Conservation (phyloP, 2,113 vertebrate genomes). For the Pelvicachromis taeniatus region DNA sequence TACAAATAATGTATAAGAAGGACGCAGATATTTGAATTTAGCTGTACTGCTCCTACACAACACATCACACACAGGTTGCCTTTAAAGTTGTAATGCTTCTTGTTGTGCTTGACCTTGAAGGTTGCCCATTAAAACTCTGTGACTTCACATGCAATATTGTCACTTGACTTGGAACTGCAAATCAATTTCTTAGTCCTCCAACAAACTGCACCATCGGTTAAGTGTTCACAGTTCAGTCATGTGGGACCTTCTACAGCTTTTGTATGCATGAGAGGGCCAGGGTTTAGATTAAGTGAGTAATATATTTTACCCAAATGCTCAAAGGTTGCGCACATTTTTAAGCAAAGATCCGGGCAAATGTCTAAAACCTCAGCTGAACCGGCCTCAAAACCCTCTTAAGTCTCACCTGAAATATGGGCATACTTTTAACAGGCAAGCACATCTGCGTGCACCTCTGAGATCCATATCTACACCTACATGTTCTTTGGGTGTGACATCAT, state of each 20-base stretch:
- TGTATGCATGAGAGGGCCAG: neutral
- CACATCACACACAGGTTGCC: neutral
- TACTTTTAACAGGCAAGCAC: neutral
- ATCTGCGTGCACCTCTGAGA: neutral
- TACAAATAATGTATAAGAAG: neutral
- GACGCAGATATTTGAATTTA: neutral
- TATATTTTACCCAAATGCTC: neutral
- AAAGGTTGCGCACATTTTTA: neutral
- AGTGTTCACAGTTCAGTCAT: neutral
- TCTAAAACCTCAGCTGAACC: neutral
- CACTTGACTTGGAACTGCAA: neutral
- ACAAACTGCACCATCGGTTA: neutral
- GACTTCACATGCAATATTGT: neutral
- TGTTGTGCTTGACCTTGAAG: neutral
- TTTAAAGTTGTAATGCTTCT: neutral
- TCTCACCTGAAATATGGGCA: neutral
- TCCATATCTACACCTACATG: neutral
- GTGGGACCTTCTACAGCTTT: neutral
- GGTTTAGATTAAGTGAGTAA: neutral
- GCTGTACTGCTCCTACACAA: neutral
- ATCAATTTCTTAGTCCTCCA: neutral
- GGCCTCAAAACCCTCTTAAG: neutral
- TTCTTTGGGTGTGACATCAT: conserved; percentile 59
- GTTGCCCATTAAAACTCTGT: neutral
- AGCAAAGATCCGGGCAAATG: neutral